These are phyloP conservation scores for Spongilla lacustris DNA, from an alignment of 37 sponge, comb jelly and placozoan genomes.

Conservation along the genomic window DNA sequence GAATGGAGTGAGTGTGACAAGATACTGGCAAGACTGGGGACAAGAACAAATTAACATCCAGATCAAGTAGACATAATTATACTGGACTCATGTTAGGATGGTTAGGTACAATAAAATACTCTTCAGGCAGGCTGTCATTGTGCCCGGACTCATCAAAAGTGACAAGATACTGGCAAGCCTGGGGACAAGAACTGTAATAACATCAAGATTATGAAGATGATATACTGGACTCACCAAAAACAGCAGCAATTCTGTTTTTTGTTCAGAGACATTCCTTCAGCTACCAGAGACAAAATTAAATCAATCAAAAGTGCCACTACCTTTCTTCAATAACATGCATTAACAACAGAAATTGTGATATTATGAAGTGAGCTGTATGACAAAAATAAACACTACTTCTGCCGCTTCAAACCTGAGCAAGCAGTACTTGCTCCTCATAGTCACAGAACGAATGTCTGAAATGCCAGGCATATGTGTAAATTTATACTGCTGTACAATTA, in stretches of 20 bases:
- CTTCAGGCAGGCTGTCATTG: conserved; percentile 37
- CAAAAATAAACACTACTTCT: no score
- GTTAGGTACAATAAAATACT: conserved; percentile 40
- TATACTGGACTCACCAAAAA: conserved; percentile 47
- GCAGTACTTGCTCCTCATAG: no score
- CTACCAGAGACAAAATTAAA: conserved; percentile 11
- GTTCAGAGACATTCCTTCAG: conserved; percentile 23
- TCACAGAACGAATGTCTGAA: background rate
- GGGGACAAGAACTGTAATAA: background rate
- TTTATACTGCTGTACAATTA: background rate
- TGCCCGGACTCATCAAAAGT: conserved; percentile 41
- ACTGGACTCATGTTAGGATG: no score
- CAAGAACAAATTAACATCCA: no score
- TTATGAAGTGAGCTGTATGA: no score
- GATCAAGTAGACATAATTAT: no score
- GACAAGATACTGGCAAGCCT: conserved; percentile 73
- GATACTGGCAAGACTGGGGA: no score
- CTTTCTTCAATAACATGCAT: no score
- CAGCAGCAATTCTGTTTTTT: conserved; percentile 54
- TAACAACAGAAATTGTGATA: no score
- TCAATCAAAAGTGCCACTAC: background rate
- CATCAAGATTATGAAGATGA: background rate
- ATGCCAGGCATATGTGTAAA: background rate
- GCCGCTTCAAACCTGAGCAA: no score
- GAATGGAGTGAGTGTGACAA: no score